These are phyloP conservation scores for Mirounga angustirostris DNA, from an alignment of 2,113 vertebrate species.

Conservation along the genomic window DNA sequence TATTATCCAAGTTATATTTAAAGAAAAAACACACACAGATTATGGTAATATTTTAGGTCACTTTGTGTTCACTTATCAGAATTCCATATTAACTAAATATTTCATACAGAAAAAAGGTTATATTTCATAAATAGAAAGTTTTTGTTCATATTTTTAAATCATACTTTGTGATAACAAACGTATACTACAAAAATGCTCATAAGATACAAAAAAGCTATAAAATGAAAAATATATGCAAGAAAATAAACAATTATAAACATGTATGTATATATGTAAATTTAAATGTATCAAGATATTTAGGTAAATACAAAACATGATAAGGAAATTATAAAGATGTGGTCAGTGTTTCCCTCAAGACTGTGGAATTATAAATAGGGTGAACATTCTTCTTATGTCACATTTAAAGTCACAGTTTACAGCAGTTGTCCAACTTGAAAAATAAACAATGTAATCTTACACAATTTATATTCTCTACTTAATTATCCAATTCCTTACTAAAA, in stretches of 20 bases:
- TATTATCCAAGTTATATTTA: not conserved
- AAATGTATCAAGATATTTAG: not conserved
- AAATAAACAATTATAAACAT: not conserved
- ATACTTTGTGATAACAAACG: not conserved
- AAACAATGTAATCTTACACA: not conserved
- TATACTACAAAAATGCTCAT: not conserved
- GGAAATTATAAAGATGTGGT: not conserved
- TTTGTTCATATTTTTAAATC: not conserved
- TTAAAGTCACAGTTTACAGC: not conserved
- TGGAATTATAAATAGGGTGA: slow-evolving; percentile 31
- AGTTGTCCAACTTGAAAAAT: not conserved
- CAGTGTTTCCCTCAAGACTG: not conserved
- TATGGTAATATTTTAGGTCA: not conserved
- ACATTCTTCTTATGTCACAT: not conserved
- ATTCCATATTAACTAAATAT: not conserved
- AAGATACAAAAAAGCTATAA: not conserved
- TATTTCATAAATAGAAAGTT: not conserved
- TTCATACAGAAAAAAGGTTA: not conserved
- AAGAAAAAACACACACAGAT: not conserved
- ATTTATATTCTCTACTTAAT: not conserved
- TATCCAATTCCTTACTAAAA: slow-evolving; percentile 16
- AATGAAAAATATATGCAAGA: not conserved
- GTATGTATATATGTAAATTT: not conserved
- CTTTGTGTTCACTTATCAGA: not conserved
- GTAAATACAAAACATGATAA: not conserved